A percentile compares a stretch with the other conserved stretches of the same genome.
Conservation (phyloP, 2,888 invertebrate genomes). For the Abrostola triplasia region DNA sequence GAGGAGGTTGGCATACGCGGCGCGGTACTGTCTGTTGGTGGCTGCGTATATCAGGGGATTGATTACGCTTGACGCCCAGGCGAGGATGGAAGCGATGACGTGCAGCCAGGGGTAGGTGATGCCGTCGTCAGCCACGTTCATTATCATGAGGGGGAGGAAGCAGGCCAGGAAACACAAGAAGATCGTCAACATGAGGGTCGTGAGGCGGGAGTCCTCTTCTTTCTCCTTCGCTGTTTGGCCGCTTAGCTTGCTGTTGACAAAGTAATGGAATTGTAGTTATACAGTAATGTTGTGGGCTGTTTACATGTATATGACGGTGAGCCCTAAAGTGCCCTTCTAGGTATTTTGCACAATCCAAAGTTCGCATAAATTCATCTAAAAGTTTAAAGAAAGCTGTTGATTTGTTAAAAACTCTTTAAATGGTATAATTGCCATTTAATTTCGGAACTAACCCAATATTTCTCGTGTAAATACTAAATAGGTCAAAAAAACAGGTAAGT, state of each 20-base stretch:
- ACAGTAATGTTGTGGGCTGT: no score
- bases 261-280: background rate
- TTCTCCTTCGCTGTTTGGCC: conserved; percentile 85
- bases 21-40: conserved; percentile 94
- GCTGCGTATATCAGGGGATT: conserved; percentile 97
- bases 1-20: conserved; percentile 88
- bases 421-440: no score
- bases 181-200: conserved; percentile 95
- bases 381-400: no score
- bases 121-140: conserved; percentile 95
- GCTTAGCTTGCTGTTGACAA: conserved; percentile 80
- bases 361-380: no score
- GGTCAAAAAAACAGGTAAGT: background rate
- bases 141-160: conserved; percentile 96
- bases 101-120: conserved; percentile 92
- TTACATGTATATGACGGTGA: no score
- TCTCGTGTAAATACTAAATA: no score
- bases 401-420: no score
- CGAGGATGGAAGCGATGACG: conserved; percentile 94
- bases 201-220: conserved; percentile 93
- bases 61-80: conserved; percentile 96
- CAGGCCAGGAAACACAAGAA: conserved; percentile 95
- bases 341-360: no score
- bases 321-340: no score
- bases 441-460: no score